Percentiles rank a stretch among this genome's conserved stretches.
Conservation (phyloP, 2,113 vertebrate species). For the Calonectris borealis region DNA sequence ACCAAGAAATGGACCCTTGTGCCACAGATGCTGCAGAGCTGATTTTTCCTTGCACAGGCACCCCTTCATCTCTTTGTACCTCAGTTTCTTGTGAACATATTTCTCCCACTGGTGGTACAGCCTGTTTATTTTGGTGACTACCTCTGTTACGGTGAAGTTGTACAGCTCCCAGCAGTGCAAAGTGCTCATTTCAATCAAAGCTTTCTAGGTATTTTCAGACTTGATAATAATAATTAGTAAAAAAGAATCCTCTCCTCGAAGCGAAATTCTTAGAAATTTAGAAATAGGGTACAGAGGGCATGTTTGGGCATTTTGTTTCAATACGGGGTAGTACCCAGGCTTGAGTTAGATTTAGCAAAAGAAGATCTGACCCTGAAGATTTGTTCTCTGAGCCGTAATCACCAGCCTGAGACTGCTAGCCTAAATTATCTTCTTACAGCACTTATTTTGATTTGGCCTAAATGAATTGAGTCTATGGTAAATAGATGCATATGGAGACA, state of each 20-base stretch:
- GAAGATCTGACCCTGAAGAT: background rate
- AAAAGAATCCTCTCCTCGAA: background rate
- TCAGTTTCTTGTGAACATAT: background rate
- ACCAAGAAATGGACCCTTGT: background rate
- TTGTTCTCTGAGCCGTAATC: background rate
- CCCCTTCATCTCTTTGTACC: background rate
- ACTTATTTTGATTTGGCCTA: conserved; percentile 56
- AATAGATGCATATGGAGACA: conserved; percentile 48
- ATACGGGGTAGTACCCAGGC: background rate
- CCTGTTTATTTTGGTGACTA: background rate
- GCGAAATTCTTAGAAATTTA: background rate
- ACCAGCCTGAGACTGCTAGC: background rate
- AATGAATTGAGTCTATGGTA: conserved; percentile 42
- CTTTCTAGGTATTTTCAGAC: background rate
- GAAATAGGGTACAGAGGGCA: background rate
- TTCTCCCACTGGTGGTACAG: background rate
- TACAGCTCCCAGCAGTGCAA: background rate
- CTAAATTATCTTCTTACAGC: conserved; percentile 51
- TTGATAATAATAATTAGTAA: background rate
- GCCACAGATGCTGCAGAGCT: background rate
- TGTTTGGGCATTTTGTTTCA: background rate
- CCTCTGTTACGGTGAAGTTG: background rate
- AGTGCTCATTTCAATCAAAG: background rate
- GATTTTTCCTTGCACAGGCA: background rate
- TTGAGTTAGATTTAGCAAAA: background rate